A percentile compares a stretch with the other conserved stretches of the same genome.
Evolutionary conservation across 2,888 invertebrate genomes (phyloP).

Genomic region (Apodemia arnacis): DNA sequence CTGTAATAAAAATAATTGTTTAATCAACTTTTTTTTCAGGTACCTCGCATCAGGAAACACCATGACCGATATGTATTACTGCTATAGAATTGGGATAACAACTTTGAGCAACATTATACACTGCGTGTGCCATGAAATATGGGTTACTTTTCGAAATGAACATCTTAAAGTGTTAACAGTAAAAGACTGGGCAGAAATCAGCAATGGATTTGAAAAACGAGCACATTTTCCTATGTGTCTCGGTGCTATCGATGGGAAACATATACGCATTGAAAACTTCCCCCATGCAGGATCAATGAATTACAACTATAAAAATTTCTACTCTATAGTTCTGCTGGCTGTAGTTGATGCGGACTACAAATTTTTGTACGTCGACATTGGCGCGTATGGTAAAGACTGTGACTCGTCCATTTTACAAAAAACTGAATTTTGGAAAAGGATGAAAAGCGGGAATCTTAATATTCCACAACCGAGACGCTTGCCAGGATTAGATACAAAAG

Average conservation of each 20-base stretch:
- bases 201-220: background rate
- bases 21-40: too few relatives aligned
- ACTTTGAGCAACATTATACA: conserved; percentile 4
- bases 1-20: too few relatives aligned
- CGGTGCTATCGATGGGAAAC: too few relatives aligned
- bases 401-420: background rate
- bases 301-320: conserved; percentile 81
- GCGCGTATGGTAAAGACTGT: conserved; percentile 53
- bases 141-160: background rate
- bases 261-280: too few relatives aligned
- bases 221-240: background rate
- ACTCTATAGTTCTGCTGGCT: conserved; percentile 83
- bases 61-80: too few relatives aligned
- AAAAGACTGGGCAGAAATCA: background rate
- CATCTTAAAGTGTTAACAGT: conserved; percentile 1
- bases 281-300: conserved; percentile 68
- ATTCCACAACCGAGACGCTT: too few relatives aligned
- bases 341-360: conserved; percentile 80
- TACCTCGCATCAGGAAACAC: too few relatives aligned
- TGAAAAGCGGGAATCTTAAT: too few relatives aligned
- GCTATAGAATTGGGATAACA: background rate
- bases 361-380: conserved; percentile 82
- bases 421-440: background rate
- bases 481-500: too few relatives aligned
- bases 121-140: background rate